Base-by-base conservation (phyloP, 2,797 vertebrate species). In the Paguma larvata region DNA sequence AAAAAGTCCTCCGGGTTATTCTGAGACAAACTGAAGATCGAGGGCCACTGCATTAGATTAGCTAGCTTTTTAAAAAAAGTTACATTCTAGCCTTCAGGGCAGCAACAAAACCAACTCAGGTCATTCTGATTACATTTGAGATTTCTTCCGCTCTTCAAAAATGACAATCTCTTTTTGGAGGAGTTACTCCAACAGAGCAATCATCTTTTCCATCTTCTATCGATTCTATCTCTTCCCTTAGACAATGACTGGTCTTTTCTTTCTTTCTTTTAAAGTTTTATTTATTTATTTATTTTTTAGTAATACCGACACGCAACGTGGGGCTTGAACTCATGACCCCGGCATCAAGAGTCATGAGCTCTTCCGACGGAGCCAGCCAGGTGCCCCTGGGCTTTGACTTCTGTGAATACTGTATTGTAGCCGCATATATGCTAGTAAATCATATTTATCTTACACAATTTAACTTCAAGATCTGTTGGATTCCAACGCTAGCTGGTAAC, bases 121-220 rank as follows among this genome's bases (percentile, higher is more conserved):
- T 51, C 83, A 78, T 78, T n/a, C 53, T 94, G 85, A 94, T 89
- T 89, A 83, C 94, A 78, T 89, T 59, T 46, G n/a, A 13, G n/a
- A 80, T 93, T 96, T 79, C n/a, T 6, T 93, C 48, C n/a, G 89
- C 88, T 62, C 73, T 91, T 84, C 30, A 93, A 63, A 96, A 87
- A 79, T 84, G 86, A 82, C 90, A 85, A 41, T 89, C 67, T 96
- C 46, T 30, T 30, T 84, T 51, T 80, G 51, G 16, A 83, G 53
- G 75, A n/a, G 21, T 91, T 89, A 75, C 6, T 72, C 46, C 44
- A 87, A 5, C 6, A 77, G 30, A 91, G 38, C 59, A 65, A 77
- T 53, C 34, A 87, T 84, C 25, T 77, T 62, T 89, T 93, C 65
- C 46, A 56, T 56, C 41, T 25, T 51, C 30, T 68, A 68, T 51